phyloP scores from a whole-genome alignment of 2,888 invertebrate genomes.

The Andrena bucephala region DNA sequence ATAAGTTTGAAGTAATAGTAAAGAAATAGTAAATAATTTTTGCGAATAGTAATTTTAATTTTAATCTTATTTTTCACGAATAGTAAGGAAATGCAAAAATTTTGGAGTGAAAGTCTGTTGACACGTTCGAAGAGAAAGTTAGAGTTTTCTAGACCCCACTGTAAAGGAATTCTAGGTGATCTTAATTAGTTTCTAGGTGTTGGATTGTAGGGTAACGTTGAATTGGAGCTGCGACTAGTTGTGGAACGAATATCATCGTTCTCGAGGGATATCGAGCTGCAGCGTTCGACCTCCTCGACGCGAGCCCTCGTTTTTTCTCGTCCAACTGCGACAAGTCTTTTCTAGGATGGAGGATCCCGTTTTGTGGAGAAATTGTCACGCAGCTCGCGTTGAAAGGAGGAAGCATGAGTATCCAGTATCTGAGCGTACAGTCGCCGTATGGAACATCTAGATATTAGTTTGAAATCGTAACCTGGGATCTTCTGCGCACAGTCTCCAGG shows the following conservation, averaged over 20 bases:
- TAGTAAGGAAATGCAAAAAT: too few relatives aligned
- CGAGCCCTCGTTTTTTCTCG: conserved; percentile 17
- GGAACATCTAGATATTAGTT: too few relatives aligned
- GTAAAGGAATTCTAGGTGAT: conserved; percentile 22
- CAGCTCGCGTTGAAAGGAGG: not conserved
- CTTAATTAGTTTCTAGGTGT: conserved; percentile 28
- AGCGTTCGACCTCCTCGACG: conserved; percentile 43
- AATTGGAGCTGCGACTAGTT: conserved; percentile 15
- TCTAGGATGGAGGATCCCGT: conserved; percentile 29
- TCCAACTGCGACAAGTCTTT: conserved; percentile 16
- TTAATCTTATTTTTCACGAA: too few relatives aligned
- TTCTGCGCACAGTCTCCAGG: too few relatives aligned
- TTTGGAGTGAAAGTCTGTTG: too few relatives aligned
- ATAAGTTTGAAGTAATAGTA: too few relatives aligned
- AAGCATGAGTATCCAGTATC: not conserved
- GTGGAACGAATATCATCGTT: conserved; percentile 42
- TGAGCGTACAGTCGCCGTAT: too few relatives aligned
- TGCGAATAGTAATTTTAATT: too few relatives aligned
- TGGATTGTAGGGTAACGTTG: conserved; percentile 12
- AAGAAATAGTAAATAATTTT: too few relatives aligned
- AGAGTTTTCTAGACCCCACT: too few relatives aligned
- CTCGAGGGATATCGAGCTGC: conserved; percentile 32
- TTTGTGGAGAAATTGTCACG: conserved; percentile 28
- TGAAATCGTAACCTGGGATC: too few relatives aligned
- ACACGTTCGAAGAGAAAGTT: too few relatives aligned